Conservation (phyloP, 2,113 vertebrate genomes). For the Tupaia chinensis region DNA sequence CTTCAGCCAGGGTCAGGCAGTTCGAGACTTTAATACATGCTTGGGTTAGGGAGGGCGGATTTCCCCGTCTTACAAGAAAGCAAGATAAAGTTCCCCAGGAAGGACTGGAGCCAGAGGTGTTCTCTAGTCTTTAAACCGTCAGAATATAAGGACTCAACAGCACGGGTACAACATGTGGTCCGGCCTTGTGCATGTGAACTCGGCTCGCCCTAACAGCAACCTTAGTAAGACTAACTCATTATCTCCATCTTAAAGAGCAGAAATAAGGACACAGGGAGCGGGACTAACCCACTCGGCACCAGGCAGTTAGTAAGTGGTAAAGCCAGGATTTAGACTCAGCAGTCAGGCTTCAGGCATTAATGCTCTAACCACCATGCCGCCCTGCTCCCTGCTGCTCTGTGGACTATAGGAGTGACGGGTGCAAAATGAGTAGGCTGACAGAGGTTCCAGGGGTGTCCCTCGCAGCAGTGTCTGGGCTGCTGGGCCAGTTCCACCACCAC, state of each 20-base stretch:
- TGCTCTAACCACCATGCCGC: too few relatives aligned
- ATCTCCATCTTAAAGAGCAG: neutral
- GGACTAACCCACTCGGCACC: neutral
- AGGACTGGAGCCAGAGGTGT: neutral
- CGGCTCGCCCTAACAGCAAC: neutral
- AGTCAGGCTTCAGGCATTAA: neutral
- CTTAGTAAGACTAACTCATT: neutral
- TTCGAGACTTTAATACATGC: neutral
- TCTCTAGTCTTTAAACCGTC: neutral
- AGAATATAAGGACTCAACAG: too few relatives aligned
- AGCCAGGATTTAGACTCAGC: neutral
- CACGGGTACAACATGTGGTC: too few relatives aligned
- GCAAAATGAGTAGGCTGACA: neutral
- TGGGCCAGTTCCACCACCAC: neutral
- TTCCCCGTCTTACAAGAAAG: neutral
- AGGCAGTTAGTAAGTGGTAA: neutral
- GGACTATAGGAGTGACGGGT: neutral
- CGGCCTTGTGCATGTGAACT: neutral
- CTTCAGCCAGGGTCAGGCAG: neutral
- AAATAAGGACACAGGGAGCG: neutral
- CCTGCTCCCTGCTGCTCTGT: rapidly evolving
- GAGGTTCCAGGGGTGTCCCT: neutral
- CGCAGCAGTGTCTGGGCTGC: neutral
- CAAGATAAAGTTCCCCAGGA: neutral
- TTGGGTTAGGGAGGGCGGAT: neutral